Base-by-base conservation (phyloP, 2,797 vertebrate genomes). In the Acestrorhynchus altus region DNA sequence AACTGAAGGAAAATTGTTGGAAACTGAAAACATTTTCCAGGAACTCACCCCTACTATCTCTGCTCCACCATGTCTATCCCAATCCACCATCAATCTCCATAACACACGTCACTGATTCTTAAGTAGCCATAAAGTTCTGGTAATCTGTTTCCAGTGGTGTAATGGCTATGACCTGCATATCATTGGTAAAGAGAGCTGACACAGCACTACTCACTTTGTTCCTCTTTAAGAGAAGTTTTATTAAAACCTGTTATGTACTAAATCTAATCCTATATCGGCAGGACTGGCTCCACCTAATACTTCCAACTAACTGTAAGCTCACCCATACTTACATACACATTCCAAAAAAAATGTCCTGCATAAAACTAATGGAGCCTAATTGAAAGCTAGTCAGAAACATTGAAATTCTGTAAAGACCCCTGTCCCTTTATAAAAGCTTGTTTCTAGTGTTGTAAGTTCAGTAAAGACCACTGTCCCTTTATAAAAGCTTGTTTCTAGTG, bases 111-210 rank as follows among this genome's bases (percentile, higher is more conserved):
- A 64, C 20, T 42, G 65, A 47, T 68, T 68, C 11, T 16, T 4
- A 16, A 12, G 18, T 26, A 51, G 16, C 24, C 1, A 35, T n/a
- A 12, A 10, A 47, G 42, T 12, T 1, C 40, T 8, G 16, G 40
- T 8, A 13, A 49, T 47, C 44, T 49, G 4, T 26, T 67, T 67
- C 65, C 65, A 67, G 44, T 49, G 65, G 44, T 49, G 65, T 47
- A 67, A 51, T n/a, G 65, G 65, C 15, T 10, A 0, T 68, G 64
- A 26, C 15, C 35, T 64, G 16, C 31, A 64, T 42, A 68, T 18
- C 26, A 52, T 68, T 51, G 51, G 24, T 31, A n/a, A 35, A 68
- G 24, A 49, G 46, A 18, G 8, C n/a, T 40, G 22, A 64, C 9
- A 9, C 61, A 42, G 35, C 39, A 60, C 26, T 15, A n/a, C 16